Evolutionary conservation across 1,140 invertebrate genomes (phyloP).

Genomic region (Brachionus manjavacas): DNA sequence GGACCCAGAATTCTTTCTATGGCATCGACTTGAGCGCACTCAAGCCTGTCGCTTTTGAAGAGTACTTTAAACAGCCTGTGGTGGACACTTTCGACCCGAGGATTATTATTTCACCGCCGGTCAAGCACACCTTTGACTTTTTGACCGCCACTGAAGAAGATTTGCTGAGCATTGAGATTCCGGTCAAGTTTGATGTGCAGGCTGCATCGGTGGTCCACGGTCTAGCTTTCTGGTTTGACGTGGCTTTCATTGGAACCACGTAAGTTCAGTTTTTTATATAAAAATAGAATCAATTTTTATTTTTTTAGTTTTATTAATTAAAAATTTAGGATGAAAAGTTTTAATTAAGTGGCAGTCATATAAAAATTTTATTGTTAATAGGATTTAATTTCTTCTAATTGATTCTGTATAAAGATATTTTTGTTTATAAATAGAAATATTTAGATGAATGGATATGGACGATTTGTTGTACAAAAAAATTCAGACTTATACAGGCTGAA

Average conservation of each 20-base stretch:
- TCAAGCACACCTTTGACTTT: conserved; percentile 92
- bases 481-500: too few species aligned
- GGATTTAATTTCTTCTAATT: too few species aligned
- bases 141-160: conserved; percentile 83
- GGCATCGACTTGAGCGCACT: conserved; percentile 88
- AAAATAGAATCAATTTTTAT: too few species aligned
- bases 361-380: too few species aligned
- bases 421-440: too few species aligned
- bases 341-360: too few species aligned
- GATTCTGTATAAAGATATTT: too few species aligned
- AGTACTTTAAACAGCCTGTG: conserved; percentile 96
- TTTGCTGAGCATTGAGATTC: conserved; percentile 89
- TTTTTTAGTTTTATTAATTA: too few species aligned
- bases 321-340: too few species aligned
- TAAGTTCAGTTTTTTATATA: conserved; percentile 45
- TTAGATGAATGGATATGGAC: too few species aligned
- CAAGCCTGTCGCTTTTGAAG: conserved; percentile 83
- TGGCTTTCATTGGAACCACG: conserved; percentile 87
- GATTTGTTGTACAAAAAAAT: too few species aligned
- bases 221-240: conserved; percentile 99
- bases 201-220: conserved; percentile 93
- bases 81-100: conserved; percentile 98
- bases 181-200: conserved; percentile 83
- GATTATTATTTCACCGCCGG: conserved; percentile 90
- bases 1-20: conserved; percentile 96